Percentiles rank a stretch among this genome's conserved stretches.
Evolutionary conservation across 2,797 vertebrate genomes (phyloP).

Genomic region (Kryptopterus vitreolus): DNA sequence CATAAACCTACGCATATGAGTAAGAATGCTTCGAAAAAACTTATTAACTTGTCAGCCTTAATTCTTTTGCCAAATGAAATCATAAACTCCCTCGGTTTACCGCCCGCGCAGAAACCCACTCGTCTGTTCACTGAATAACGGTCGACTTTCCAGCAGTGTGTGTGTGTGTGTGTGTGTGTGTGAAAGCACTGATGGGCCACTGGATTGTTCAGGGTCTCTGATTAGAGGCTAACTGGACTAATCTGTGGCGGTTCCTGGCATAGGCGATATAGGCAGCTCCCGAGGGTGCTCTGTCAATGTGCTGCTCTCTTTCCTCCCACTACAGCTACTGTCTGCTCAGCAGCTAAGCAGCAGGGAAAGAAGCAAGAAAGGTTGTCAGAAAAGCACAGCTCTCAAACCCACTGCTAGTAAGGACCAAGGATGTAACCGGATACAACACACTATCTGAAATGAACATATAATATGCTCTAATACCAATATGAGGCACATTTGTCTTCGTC

Average conservation of each 20-base stretch:
- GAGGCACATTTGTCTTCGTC: neutral
- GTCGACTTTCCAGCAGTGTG: constrained; percentile 45
- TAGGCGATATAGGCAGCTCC: constrained; percentile 11
- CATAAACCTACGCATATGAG: constrained; percentile 46
- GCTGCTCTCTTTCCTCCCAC: constrained; percentile 23
- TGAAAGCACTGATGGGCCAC: constrained; percentile 26
- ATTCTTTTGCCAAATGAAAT: constrained; percentile 52
- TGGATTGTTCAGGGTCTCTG: constrained; percentile 29
- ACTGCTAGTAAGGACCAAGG: neutral
- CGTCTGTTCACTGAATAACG: constrained; percentile 43
- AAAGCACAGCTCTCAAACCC: constrained; percentile 4
- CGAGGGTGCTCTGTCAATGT: constrained; percentile 23
- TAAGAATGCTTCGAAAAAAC: constrained; percentile 47
- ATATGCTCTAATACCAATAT: neutral
- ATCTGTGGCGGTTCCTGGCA: constrained; percentile 35
- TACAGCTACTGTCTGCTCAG: constrained; percentile 15
- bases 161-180: constrained; percentile 33
- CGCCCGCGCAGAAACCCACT: constrained; percentile 29
- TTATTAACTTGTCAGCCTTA: constrained; percentile 49
- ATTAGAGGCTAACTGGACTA: constrained; percentile 47
- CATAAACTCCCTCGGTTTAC: constrained; percentile 43
- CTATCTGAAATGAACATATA: neutral
- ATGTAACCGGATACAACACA: neutral
- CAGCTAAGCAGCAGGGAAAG: constrained; percentile 15
- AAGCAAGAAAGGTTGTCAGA: neutral